Evolutionary conservation across 2,113 vertebrate genomes (phyloP), one percentile per base, ranked within the genome.

Genomic region (Thymallus thymallus): DNA sequence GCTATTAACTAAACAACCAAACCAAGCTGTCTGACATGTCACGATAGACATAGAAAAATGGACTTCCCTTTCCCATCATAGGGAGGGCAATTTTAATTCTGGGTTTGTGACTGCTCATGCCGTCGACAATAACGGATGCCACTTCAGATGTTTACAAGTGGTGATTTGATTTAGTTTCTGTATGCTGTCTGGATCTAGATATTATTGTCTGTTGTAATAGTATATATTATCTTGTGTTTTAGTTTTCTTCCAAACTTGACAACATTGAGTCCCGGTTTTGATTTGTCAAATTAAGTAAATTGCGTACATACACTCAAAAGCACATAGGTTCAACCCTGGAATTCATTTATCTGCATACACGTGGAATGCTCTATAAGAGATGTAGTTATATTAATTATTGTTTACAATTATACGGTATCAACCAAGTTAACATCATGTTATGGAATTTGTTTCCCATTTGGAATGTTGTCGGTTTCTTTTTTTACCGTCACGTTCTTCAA

Each of bases 1-100:
- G 89, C 84, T 88, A 87, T 79, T 73, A 73, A 76, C 84, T 82
- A 67, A 32, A 73, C 5, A 48, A 80, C 56, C 72, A 84, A 76
- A 62, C 73, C 67, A 16, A 55, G 69, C 60, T 51, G 69, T n/a
- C 32, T 32, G 29, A 65, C 1, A 23, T 3, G 13, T 9, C 13
- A 22, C n/a, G 1, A 5, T 9, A 41, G 35, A 41, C n/a, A 10
- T n/a, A 7, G 56, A 22, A 23, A 22, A 60, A 10, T 10, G 23
- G 18, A 60, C 56, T n/a, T 41, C 9, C 35, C 35, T 41, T 41
- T 41, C 35, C 35, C 35, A 41, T 41, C 35, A 12, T 41, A 41
- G 35, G 35, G 35, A 41, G 35, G 9, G 35, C n/a, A n/a, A 41
- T 41, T 12, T 41, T 0, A 3, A 41, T 60, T 22, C 56, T 60